Percentiles rank a stretch among this genome's conserved stretches.
Conservation (phyloP, 2,888 invertebrate species). For the Standfussiana lucernea region DNA sequence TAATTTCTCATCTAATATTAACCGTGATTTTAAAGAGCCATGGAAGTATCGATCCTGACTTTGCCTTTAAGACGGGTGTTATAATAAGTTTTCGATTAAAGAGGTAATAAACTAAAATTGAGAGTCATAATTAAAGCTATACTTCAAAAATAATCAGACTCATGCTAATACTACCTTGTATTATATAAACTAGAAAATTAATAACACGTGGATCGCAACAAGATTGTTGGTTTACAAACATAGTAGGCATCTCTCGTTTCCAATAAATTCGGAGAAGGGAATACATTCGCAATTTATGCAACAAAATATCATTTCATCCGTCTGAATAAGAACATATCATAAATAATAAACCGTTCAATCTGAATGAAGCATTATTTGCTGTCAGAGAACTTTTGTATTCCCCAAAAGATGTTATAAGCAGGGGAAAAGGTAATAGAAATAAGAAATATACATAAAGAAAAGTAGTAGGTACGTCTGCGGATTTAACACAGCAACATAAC, state of each 20-base stretch:
- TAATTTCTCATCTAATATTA: neutral
- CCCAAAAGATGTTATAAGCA: conserved; percentile 27
- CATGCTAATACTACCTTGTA: neutral
- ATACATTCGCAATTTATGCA: conserved; percentile 40
- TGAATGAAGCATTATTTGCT: conserved; percentile 54
- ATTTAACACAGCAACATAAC: neutral
- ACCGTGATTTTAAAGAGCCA: neutral
- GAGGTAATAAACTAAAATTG: neutral
- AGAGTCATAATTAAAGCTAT: neutral
- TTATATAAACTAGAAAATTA: neutral
- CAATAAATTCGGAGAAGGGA: conserved; percentile 9
- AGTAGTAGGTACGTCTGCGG: neutral
- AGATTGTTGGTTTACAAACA: neutral
- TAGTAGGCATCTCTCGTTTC: neutral
- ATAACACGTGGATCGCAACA: neutral
- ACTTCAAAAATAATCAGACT: neutral
- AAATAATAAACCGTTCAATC: conserved; percentile 61
- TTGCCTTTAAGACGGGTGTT: neutral
- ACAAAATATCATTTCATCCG: conserved; percentile 42
- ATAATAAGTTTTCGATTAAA: neutral
- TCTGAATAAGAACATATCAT: conserved; percentile 31
- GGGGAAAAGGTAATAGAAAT: conserved; percentile 41
- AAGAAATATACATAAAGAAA: conserved; percentile 23
- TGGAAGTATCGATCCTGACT: no score
- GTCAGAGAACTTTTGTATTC: conserved; percentile 44